Conservation (phyloP, 2,797 vertebrate species). For the Trachops cirrhosus region DNA sequence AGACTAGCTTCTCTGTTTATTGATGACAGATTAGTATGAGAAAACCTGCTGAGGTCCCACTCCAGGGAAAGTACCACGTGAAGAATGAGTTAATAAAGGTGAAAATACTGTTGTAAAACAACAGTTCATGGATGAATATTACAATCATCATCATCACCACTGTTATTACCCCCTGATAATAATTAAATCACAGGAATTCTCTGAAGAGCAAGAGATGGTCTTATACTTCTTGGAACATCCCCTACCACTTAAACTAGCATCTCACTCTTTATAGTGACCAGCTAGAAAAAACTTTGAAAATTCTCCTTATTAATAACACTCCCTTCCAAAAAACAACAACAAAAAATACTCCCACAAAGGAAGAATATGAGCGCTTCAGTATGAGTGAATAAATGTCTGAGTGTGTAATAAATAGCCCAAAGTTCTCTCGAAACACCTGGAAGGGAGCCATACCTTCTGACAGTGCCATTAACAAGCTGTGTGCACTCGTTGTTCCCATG, state of each 20-base stretch:
- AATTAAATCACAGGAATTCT: neutral
- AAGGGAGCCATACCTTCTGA: conserved; percentile 44
- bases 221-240: neutral
- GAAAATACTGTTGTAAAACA: neutral
- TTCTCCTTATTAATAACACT: conserved; percentile 51
- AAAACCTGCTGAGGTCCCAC: conserved; percentile 10
- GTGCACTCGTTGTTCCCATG: neutral
- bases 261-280: conserved; percentile 17
- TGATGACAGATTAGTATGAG: neutral
- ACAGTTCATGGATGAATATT: neutral
- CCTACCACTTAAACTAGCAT: neutral
- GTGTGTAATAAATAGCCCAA: neutral
- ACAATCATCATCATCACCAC: neutral
- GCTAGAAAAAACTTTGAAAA: neutral
- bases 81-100: neutral
- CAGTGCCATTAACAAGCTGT: conserved; percentile 48
- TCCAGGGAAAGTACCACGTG: neutral
- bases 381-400: conserved; percentile 30
- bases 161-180: neutral
- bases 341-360: neutral
- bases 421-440: conserved; percentile 41
- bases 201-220: neutral
- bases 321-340: neutral
- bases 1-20: neutral
- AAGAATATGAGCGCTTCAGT: conserved; percentile 13